Percentiles rank a stretch among this genome's conserved stretches.
phyloP scores from a whole-genome alignment of 2,113 vertebrate species.

The Pipa parva region DNA sequence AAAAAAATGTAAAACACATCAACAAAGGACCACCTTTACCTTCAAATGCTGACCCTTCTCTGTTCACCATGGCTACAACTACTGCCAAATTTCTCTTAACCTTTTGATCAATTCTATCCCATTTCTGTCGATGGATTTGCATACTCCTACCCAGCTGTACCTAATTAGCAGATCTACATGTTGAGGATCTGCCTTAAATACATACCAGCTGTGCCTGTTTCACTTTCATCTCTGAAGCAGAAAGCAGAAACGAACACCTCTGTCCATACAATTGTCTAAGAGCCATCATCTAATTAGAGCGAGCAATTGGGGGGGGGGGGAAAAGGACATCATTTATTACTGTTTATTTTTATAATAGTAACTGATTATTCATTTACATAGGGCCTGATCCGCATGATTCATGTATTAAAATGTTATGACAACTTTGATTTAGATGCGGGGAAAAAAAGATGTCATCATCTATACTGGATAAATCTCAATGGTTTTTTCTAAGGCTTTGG shows the following conservation, averaged over 20 bases:
- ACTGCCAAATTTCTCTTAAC: background rate
- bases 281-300: constrained; percentile 13
- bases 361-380: background rate
- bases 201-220: constrained; percentile 13
- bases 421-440: background rate
- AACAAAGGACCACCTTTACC: background rate
- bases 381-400: background rate
- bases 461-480: too few relatives aligned
- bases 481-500: too few relatives aligned
- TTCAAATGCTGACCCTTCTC: background rate
- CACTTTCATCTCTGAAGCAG: background rate
- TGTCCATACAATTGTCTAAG: background rate
- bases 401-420: background rate
- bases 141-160: constrained; percentile 9
- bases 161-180: constrained; percentile 15
- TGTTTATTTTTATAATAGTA: background rate
- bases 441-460: too few relatives aligned
- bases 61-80: background rate
- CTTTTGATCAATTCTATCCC: background rate
- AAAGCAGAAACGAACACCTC: background rate
- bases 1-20: background rate
- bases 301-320: background rate
- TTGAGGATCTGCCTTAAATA: constrained; percentile 9
- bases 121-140: background rate
- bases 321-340: background rate